Base-by-base conservation (phyloP, 2,888 invertebrate genomes). In the Sepioteuthis lessoniana region DNA sequence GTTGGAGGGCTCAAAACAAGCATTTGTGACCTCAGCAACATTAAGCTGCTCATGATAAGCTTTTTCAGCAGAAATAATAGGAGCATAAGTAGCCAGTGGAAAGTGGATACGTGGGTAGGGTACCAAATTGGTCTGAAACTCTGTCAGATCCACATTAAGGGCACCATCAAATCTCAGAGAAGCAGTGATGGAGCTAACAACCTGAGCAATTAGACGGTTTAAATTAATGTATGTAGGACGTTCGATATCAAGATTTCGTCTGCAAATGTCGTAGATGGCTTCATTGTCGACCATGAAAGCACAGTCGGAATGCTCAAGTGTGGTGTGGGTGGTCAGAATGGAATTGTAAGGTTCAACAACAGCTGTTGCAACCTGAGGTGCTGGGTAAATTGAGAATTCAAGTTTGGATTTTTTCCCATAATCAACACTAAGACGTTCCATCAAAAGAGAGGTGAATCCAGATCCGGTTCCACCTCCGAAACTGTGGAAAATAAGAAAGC, bases 301-400 rank as follows among this genome's bases (percentile, higher is more conserved):
- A 97, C 99, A 99, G 98, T 99, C 99, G 0, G 99, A 99, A 97
- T 99, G 99, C 97, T 99, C 99, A 95, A 98, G 96, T 94, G 99
- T 99, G 94, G 99, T 99, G 98, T 99, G 99, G 95, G 99, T 99
- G 97, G 99, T 99, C 96, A 99, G 96, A 94, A 99, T 99, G 0
- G 99, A 99, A 98, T 99, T 99, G 98, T 99, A 99, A 0, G 99
- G 99, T 97, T 99, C 99, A 91, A 99, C 99, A 28, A 99, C 99
- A 0, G 99, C 98, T 0, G 99, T 99, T 90, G 95, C 95, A 21
- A 96, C 95, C 95, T 95, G 95, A 46, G 95, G 95, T 90, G 95
- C 98, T 28, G 99, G 99, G 97, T 99, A 99, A 94, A 99, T 98
- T n/a, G 98, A 98, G 97, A 99, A 99, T 94, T 96, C 95, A 98